A percentile compares a stretch with the other conserved stretches of the same genome.
Evolutionary conservation across 1,140 invertebrate genomes (phyloP).

Genomic region (Coptotermes formosanus): DNA sequence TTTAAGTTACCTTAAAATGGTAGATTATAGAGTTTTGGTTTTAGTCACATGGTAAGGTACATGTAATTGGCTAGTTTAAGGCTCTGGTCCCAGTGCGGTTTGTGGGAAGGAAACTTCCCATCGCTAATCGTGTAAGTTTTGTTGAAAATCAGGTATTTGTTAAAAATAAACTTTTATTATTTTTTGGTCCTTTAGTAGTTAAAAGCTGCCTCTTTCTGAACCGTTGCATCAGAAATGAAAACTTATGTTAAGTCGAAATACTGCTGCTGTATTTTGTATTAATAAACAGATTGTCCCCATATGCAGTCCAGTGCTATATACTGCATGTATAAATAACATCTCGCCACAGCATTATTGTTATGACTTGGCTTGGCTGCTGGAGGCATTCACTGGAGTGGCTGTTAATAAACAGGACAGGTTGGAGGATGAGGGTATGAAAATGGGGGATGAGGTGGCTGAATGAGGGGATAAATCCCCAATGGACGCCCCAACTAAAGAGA

Average conservation of each 20-base stretch:
- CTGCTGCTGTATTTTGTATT: neutral
- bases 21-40: too few relatives aligned
- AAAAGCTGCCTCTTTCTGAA: neutral
- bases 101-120: too few relatives aligned
- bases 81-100: too few relatives aligned
- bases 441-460: conserved; percentile 24
- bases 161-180: too few relatives aligned
- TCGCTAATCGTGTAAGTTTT: too few relatives aligned
- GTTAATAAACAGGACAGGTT: conserved; percentile 29
- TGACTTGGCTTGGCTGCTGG: neutral
- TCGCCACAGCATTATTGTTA: neutral
- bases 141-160: too few relatives aligned
- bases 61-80: too few relatives aligned
- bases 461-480: neutral
- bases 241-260: neutral
- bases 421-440: conserved; percentile 35
- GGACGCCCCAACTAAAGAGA: conserved; percentile 29
- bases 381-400: conserved; percentile 2
- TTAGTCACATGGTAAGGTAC: too few relatives aligned
- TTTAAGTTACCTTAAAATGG: too few relatives aligned
- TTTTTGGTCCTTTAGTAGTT: neutral
- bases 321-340: neutral
- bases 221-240: neutral
- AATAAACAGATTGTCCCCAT: neutral
- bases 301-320: neutral